A percentile compares a stretch with the other conserved stretches of the same genome.
phyloP scores from a whole-genome alignment of 2,888 invertebrate genomes.

The Cotesia congregata region DNA sequence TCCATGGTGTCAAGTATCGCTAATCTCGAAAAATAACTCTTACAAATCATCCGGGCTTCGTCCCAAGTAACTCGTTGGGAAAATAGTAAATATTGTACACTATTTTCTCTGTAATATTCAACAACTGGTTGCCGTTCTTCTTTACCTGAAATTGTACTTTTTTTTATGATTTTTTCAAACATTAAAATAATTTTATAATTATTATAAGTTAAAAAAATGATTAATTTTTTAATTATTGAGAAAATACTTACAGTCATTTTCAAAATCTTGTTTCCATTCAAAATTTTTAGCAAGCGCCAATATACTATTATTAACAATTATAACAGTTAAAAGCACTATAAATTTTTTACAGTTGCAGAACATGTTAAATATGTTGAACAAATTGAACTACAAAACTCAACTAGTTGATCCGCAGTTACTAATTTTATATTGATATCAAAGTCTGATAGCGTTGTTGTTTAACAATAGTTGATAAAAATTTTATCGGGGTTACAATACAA shows the following conservation, averaged over 20 bases:
- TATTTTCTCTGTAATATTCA: constrained; percentile 66
- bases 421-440: not conserved
- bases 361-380: not conserved
- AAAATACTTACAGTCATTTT: not conserved
- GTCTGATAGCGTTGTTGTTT: not conserved
- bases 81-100: constrained; percentile 71
- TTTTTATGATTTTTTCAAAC: not conserved
- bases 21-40: constrained; percentile 56
- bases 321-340: not conserved
- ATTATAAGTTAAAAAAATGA: too few relatives aligned
- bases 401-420: not conserved
- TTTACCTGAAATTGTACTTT: constrained; percentile 38
- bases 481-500: constrained; percentile 2
- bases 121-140: constrained; percentile 51
- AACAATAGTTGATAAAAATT: constrained; percentile 20
- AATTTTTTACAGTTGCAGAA: not conserved
- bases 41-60: constrained; percentile 70
- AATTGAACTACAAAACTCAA: not conserved
- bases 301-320: not conserved
- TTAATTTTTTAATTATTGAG: not conserved
- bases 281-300: not conserved
- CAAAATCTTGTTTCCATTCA: not conserved
- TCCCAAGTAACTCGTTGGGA: constrained; percentile 72
- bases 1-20: constrained; percentile 71
- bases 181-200: too few relatives aligned